Percentiles rank a stretch among this genome's conserved stretches.
Evolutionary conservation across 2,113 vertebrate genomes (phyloP).

Genomic region (Pyxicephalus adspersus): DNA sequence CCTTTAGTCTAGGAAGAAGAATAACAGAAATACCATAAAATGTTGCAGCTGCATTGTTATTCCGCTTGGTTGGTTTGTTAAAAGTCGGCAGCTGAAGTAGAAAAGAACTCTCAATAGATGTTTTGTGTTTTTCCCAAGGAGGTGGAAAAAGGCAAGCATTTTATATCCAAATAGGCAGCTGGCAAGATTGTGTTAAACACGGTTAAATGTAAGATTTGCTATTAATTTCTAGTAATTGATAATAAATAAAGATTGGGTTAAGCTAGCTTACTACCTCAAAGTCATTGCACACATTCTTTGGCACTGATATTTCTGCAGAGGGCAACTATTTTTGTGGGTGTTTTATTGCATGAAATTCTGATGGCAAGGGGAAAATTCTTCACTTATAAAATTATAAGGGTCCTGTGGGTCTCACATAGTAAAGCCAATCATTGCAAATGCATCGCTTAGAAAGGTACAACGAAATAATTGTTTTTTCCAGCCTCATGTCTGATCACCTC

Average conservation of each 20-base stretch:
- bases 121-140: slow-evolving; percentile 82
- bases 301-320: slow-evolving; percentile 56
- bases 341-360: slow-evolving; percentile 57
- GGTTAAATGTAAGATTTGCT: slow-evolving; percentile 83
- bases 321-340: slow-evolving; percentile 55
- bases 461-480: slow-evolving; percentile 55
- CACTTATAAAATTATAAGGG: slow-evolving; percentile 61
- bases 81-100: slow-evolving; percentile 83
- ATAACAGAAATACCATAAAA: slow-evolving; percentile 81
- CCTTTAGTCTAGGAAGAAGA: slow-evolving; percentile 78
- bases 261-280: slow-evolving; percentile 62
- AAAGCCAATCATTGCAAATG: slow-evolving; percentile 49
- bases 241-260: slow-evolving; percentile 72
- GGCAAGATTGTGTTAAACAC: slow-evolving; percentile 76
- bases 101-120: slow-evolving; percentile 79
- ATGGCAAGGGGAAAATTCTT: slow-evolving; percentile 60
- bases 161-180: slow-evolving; percentile 84
- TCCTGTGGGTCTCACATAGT: slow-evolving; percentile 57
- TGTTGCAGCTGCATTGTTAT: slow-evolving; percentile 87
- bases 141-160: slow-evolving; percentile 85
- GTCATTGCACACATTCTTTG: slow-evolving; percentile 57
- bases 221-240: slow-evolving; percentile 80
- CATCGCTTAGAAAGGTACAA: slow-evolving; percentile 62
- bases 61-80: slow-evolving; percentile 84
- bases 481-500: slow-evolving; percentile 7